Base-by-base conservation (phyloP, 1,140 invertebrate species). In the Hylyphantes graminicola region DNA sequence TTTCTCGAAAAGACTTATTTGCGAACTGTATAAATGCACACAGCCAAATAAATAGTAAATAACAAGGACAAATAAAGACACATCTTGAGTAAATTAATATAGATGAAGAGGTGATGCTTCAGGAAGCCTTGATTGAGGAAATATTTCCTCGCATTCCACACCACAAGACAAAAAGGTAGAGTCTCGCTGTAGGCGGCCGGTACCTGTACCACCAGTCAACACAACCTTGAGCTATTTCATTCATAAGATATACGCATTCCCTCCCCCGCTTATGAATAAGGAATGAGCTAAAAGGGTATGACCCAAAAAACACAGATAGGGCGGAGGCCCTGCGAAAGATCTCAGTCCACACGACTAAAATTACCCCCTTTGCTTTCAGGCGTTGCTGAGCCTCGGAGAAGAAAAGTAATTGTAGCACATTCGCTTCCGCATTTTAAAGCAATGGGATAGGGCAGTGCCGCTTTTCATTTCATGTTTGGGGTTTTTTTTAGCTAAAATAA, bases 171-270 rank as follows among this genome's bases (percentile, higher is more conserved):
- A 35, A 35, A 35, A 35, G 35, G 35, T 35, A 35, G 35, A 35
- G 35, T 70, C 48, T n/a, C 77, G 12, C 67, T 6, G 79, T 81
- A 73, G 79, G 79, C 57, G 79, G 55, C 68, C 65, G 72, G 54
- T 55, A 57, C 72, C 55, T 76, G 61, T 59, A 59, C 4, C 64
- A 21, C 65, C 67, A 81, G 67, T 21, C 53, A 50, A 48, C 79
- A 67, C 68, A 81, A 81, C 79, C 79, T 81, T 81, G 79, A 81
- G 73, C 79, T 70, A 70, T 15, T 80, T 80, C 63, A 80, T 59
- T 55, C 77, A 73, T 67, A 21, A 61, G 73, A 80, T 50, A 55
- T 55, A 50, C 13, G 50, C 7, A 9, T n/a, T 19, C 53, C 35
- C 79, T 70, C 79, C 67, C 50, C 55, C 48, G 19, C 68, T 81